phyloP scores from a whole-genome alignment of 1,140 invertebrate genomes.

The Brachionus rubens region DNA sequence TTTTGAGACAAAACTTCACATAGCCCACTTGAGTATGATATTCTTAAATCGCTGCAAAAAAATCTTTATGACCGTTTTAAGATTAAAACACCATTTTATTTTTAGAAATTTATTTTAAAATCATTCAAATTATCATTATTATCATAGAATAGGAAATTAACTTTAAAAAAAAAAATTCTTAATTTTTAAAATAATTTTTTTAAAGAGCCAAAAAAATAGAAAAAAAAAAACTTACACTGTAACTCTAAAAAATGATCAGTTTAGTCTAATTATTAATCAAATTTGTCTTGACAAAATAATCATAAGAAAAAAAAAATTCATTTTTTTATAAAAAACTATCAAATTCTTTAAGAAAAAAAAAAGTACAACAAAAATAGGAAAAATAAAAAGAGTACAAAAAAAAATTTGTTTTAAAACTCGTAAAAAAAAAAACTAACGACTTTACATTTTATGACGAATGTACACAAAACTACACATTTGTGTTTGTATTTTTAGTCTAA shows the following conservation, averaged over 20 bases:
- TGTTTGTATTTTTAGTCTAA: neutral
- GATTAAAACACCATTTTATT: too few relatives aligned
- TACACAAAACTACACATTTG: conserved; percentile 32
- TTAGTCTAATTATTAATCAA: neutral
- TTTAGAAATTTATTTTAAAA: too few relatives aligned
- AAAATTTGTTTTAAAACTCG: neutral
- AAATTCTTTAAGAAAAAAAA: too few relatives aligned
- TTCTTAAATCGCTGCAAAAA: too few relatives aligned
- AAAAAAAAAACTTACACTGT: conserved; percentile 28
- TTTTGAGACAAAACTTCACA: too few relatives aligned
- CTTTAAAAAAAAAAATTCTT: too few relatives aligned
- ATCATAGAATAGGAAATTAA: too few relatives aligned
- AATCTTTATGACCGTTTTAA: too few relatives aligned
- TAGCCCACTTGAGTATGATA: too few relatives aligned
- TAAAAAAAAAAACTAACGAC: neutral
- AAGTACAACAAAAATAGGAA: too few relatives aligned
- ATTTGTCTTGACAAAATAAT: neutral
- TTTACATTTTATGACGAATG: conserved; percentile 36
- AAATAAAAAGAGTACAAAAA: conserved; percentile 16
- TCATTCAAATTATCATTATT: too few relatives aligned
- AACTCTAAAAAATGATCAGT: neutral
- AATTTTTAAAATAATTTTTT: too few relatives aligned
- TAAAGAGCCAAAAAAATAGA: neutral
- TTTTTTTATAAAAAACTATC: neutral
- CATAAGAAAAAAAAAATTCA: neutral